Conservation (phyloP, 2,888 invertebrate genomes). For the Dastarcus helophoroides region DNA sequence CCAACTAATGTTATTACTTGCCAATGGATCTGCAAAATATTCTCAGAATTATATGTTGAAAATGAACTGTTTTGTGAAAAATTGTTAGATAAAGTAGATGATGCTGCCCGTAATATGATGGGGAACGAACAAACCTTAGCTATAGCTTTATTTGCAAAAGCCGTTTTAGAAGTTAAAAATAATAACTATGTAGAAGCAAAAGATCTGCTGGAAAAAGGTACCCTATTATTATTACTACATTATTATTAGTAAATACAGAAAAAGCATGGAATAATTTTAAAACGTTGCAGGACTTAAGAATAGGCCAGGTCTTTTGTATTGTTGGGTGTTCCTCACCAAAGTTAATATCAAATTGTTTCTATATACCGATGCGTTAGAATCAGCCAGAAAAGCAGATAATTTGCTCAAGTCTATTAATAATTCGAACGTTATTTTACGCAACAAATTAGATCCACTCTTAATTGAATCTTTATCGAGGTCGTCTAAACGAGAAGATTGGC, state of each 20-base stretch:
- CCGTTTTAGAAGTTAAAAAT: slow-evolving; percentile 43
- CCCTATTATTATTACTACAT: slow-evolving; percentile 6
- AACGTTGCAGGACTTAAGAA: slow-evolving; percentile 28
- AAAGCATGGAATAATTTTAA: too few relatives aligned
- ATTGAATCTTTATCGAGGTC: slow-evolving; percentile 37
- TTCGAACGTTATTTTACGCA: slow-evolving; percentile 21
- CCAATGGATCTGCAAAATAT: slow-evolving; percentile 52
- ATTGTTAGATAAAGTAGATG: slow-evolving; percentile 34
- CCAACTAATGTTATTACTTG: slow-evolving; percentile 41
- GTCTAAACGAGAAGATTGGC: slow-evolving; percentile 39
- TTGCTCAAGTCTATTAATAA: slow-evolving; percentile 18
- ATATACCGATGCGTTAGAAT: slow-evolving; percentile 39
- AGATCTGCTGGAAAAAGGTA: slow-evolving; percentile 38
- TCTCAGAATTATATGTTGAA: slow-evolving; percentile 37
- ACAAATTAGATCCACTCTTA: slow-evolving; percentile 27
- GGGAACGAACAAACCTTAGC: too few relatives aligned
- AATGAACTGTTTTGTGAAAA: slow-evolving; percentile 36
- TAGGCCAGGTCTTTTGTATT: slow-evolving; percentile 37
- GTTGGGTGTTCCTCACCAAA: slow-evolving; percentile 40
- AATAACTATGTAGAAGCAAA: slow-evolving; percentile 46
- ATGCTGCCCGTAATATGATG: too few relatives aligned
- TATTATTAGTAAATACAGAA: not conserved
- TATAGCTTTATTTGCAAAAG: slow-evolving; percentile 49
- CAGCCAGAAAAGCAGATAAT: slow-evolving; percentile 32
- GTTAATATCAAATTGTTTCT: slow-evolving; percentile 41